phyloP scores from a whole-genome alignment of 2,797 vertebrate genomes.

The Notoglanidium macrostoma region DNA sequence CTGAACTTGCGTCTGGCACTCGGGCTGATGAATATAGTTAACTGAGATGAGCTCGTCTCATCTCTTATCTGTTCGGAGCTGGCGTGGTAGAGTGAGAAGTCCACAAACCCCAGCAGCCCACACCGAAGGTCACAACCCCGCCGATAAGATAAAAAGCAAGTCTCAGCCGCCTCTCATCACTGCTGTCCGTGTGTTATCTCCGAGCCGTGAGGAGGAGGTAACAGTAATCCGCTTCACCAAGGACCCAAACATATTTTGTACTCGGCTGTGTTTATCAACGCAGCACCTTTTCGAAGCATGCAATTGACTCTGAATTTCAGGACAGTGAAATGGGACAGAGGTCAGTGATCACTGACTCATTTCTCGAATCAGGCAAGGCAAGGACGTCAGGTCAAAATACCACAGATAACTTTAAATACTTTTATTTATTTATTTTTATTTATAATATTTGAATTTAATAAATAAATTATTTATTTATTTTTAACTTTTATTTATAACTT shows the following conservation, averaged over 20 bases:
- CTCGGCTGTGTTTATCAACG: slow-evolving; percentile 6
- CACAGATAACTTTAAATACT: not conserved
- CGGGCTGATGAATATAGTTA: not conserved
- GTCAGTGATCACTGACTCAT: not conserved
- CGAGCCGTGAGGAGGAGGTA: slow-evolving; percentile 5
- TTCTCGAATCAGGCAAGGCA: not conserved
- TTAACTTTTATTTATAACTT: not conserved
- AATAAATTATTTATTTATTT: too few species aligned
- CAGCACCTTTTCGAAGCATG: not conserved
- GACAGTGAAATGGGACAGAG: not conserved
- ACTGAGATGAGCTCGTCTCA: not conserved
- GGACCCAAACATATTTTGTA: not conserved
- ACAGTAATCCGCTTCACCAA: not conserved
- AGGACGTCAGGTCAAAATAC: not conserved
- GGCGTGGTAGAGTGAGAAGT: slow-evolving; percentile 26
- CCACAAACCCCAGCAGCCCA: slow-evolving; percentile 46
- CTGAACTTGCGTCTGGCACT: slow-evolving; percentile 3
- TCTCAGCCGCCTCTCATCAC: slow-evolving; percentile 25
- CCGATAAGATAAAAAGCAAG: slow-evolving; percentile 67
- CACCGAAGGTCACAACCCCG: slow-evolving; percentile 53
- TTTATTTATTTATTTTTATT: too few species aligned
- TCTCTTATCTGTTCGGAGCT: slow-evolving; percentile 41
- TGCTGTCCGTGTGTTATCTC: slow-evolving; percentile 16
- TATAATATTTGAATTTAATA: too few species aligned
- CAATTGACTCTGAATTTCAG: not conserved